Base-by-base conservation (phyloP, 2,113 vertebrate genomes). In the Paracanthobrama guichenoti region DNA sequence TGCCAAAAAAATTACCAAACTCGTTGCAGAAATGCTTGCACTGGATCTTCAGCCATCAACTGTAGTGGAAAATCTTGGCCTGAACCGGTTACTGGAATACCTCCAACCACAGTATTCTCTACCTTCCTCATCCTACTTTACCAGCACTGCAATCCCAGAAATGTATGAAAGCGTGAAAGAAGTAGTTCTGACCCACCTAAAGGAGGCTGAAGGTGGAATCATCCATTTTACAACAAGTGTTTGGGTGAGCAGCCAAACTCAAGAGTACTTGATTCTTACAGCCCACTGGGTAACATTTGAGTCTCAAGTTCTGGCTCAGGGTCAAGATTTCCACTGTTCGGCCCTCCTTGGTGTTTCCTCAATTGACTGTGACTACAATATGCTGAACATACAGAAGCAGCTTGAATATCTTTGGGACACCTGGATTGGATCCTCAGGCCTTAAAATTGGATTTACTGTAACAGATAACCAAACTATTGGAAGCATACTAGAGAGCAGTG, bases 41-140 rank as follows among this genome's bases (percentile, higher is more conserved):
- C 95, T 99, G 92, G 97, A 98, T 93, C 97, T 99, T 88, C 97
- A 98, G 95, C 98, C 97, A 89, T 98, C 97, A 90, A 95, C 97
- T 71, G 88, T 98, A 89, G 96, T 98, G 87, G 97, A 98, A 93
- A 98, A 96, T 39, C 87, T 96, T 88, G 98, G 97, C 90, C 96
- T 99, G 86, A 96, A 92, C 91, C 91, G 97, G 93, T 94, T 99
- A 91, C 95, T 99, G 11, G 96, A 96, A 92, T 97, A 96, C 93
- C 94, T 99, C 93, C 96, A 97, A 91, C 97, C 97, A 89, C 97
- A 97, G 88, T 99, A 99, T 94, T 95, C 95, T 83, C 88, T 97
- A 85, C 97, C 97, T 83, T 91, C 96, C 18, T 95, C 97, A 13
- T 96, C 96, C 77, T 97, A 96, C 90, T 98, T 99, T 93, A 98